phyloP scores from a whole-genome alignment of 2,113 vertebrate genomes.

The Excalfactoria chinensis region DNA sequence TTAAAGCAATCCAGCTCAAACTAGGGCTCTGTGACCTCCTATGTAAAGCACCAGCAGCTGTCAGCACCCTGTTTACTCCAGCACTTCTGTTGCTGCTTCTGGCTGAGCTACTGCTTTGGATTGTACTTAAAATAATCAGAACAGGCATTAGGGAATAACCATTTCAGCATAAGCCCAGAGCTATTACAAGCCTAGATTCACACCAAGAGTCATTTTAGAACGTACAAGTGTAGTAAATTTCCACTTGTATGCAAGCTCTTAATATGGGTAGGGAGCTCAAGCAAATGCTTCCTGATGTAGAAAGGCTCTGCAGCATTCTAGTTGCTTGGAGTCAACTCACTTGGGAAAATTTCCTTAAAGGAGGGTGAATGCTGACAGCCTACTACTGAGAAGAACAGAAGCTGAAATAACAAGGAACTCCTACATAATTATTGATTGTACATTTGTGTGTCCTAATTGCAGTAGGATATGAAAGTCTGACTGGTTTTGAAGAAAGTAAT shows the following conservation, averaged over 20 bases:
- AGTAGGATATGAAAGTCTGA: not conserved
- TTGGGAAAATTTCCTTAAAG: not conserved
- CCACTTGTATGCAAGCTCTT: not conserved
- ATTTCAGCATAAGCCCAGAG: slow-evolving; percentile 14
- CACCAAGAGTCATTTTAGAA: not conserved
- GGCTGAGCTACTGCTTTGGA: slow-evolving; percentile 24
- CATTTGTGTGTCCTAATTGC: not conserved
- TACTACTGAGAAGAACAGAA: not conserved
- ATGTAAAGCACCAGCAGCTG: slow-evolving; percentile 14
- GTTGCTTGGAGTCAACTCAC: not conserved
- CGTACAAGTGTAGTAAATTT: not conserved
- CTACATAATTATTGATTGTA: not conserved
- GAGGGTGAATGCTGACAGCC: not conserved
- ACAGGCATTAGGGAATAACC: slow-evolving; percentile 9
- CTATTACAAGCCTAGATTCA: slow-evolving; percentile 9
- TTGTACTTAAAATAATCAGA: slow-evolving; percentile 36
- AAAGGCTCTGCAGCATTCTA: not conserved
- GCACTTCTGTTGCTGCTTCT: not conserved
- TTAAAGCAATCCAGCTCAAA: slow-evolving; percentile 15
- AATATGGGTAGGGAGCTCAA: not conserved
- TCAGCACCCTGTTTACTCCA: slow-evolving; percentile 30
- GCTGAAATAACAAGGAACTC: not conserved
- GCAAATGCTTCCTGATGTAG: not conserved
- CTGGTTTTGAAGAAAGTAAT: not conserved
- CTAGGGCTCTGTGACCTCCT: slow-evolving; percentile 20